Base-by-base conservation (phyloP, 2,888 invertebrate species). In the Epinotia ramella region DNA sequence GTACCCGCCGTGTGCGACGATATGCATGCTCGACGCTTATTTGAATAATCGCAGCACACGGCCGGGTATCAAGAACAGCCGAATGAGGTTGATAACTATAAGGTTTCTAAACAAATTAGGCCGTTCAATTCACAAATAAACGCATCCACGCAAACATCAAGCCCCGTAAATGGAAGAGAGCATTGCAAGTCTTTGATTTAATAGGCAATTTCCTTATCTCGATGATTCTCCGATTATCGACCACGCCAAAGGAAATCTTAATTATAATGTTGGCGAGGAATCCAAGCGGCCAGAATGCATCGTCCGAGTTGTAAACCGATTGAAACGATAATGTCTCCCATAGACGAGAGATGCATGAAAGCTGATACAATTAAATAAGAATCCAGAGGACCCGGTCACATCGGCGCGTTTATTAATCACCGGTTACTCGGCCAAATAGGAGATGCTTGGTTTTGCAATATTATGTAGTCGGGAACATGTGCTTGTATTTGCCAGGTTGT, bases 361-460 rank as follows among this genome's bases (percentile, higher is more conserved):
- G 86, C 87, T 82, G 88, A 87, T 89, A 89, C 88, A 89, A 89
- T 91, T 89, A 89, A 83, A 86, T 81, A 83, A 86, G 89, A 87
- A 91, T 90, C 87, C 87, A 90, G 88, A 89, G 84, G 89, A 88
- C 86, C 87, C 83, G 88, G 89, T 89, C 87, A 90, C 82, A 86
- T 84, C 83, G 87, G 86, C 88, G 86, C 86, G 84, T 84, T 86
- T 85, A 87, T 90, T 90, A 89, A 91, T 91, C 87, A 88, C 82
- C 82, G 83, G 82, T 84, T 80, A 84, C 78, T 77, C 83, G 85
- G 83, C 82, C 79, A 83, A 84, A 82, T 81, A 83, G 82, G 84
- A 82, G 82, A 82, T 83, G 81, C 78, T 76, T 76, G 73, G 76
- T 73, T 77, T 73, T 66, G 76, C 62, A 62, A 66, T 46, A 73